Conservation (phyloP, 2,113 vertebrate genomes). For the Phycodurus eques region DNA sequence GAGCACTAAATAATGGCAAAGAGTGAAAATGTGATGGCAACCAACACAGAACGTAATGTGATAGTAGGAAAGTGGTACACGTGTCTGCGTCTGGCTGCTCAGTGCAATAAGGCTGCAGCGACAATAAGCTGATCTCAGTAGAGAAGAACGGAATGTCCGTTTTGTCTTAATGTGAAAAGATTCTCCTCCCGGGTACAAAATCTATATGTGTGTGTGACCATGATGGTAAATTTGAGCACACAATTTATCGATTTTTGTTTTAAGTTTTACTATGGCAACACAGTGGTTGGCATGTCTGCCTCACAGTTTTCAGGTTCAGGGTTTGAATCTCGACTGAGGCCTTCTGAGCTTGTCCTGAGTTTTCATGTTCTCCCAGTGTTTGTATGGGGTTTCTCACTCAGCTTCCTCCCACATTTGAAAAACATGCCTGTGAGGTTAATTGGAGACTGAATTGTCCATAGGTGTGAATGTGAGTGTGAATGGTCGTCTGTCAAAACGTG, state of each 20-base stretch:
- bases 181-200: too few species aligned
- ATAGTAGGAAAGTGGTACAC: background rate
- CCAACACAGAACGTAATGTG: background rate
- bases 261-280: background rate
- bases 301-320: background rate
- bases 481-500: background rate
- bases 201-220: too few species aligned
- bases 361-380: background rate
- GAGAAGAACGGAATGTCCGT: too few species aligned
- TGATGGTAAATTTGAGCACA: background rate
- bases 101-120: too few species aligned
- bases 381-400: background rate
- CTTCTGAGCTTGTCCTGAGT: background rate
- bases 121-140: too few species aligned
- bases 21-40: background rate
- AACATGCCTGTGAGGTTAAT: background rate
- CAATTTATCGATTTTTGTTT: background rate
- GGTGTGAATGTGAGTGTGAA: too few species aligned
- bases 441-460: background rate
- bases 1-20: too few species aligned
- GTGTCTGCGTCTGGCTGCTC: background rate
- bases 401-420: background rate
- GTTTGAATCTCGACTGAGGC: background rate
- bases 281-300: background rate
- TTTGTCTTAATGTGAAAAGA: too few species aligned